Base-by-base conservation (phyloP, 2,888 invertebrate species). In the Drosophila anomelani region DNA sequence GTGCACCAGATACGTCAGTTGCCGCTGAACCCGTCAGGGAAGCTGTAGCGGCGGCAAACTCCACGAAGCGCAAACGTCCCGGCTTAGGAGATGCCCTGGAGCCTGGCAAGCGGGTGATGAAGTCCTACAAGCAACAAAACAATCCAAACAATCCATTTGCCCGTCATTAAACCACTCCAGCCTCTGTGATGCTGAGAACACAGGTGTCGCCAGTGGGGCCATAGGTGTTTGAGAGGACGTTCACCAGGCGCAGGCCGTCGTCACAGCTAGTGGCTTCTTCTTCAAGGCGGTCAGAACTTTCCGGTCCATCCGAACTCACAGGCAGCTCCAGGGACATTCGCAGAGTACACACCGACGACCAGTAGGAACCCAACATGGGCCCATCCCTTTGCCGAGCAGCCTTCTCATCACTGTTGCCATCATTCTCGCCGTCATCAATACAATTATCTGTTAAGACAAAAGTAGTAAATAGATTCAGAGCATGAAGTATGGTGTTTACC, bases 61-160 rank as follows among this genome's bases (percentile, higher is more conserved):
- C 38, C 9, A 81, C 70, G 7, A 95, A 95, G 90, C 95, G 95
- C 76, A 97, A 96, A 88, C 93, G 97, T 60, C 96, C 96, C 49
- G 98, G 98, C 0, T 93, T 98, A 17, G 94, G 95, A 41, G 95
- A 96, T 89, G 94, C 94, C 6, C 92, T 98, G 59, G 93, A 96
- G 47, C 98, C 98, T 10, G 95, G 97, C 26, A 97, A 97, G 90
- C 97, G 96, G 93, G 96, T 97, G 12, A 94, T 97, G 92, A 96
- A 96, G 93, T 69, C 86, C 17, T 91, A 94, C 95, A 93, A 96
- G 95, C 91, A 95, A 95, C 84, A 94, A 13, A 92, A 96, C 95
- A 53, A 53, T 36, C 91, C 94, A 94, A 76, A 94, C 17, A 61
- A 61, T 26, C 63, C 63, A 4, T 62, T 63, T 34, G 6, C 47